Conservation (phyloP, 2,113 vertebrate species). For the Nannospalax galili region DNA sequence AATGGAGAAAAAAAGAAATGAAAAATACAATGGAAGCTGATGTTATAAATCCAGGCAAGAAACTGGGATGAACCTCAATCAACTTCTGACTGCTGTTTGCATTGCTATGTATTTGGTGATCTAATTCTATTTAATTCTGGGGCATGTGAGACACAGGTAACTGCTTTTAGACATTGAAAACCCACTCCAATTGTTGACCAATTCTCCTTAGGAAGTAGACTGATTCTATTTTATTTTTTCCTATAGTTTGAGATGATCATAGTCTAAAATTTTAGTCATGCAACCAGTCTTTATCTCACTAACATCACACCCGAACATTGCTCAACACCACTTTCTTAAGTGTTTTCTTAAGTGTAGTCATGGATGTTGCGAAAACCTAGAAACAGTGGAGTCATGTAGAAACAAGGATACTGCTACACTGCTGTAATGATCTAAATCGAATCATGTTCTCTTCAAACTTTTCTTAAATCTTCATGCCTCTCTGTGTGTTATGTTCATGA, state of each 20-base stretch:
- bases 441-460: neutral
- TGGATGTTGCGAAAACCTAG: neutral
- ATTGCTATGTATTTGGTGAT: neutral
- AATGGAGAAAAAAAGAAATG: neutral
- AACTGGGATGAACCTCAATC: neutral
- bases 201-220: neutral
- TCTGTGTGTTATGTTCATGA: neutral
- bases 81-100: neutral
- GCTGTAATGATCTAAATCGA: neutral
- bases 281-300: neutral
- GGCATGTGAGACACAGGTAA: neutral
- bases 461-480: neutral
- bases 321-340: neutral
- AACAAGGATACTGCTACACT: neutral
- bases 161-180: constrained; percentile 37
- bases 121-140: constrained; percentile 1
- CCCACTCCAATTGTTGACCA: neutral
- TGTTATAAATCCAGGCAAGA: neutral
- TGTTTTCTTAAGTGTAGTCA: neutral
- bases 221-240: constrained; percentile 12
- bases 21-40: neutral
- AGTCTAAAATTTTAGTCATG: neutral
- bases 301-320: neutral
- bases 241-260: constrained; percentile 19
- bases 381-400: neutral